These are phyloP conservation scores for Rhinogobius similis DNA, from an alignment of 2,113 vertebrate species.

Conservation along the genomic window DNA sequence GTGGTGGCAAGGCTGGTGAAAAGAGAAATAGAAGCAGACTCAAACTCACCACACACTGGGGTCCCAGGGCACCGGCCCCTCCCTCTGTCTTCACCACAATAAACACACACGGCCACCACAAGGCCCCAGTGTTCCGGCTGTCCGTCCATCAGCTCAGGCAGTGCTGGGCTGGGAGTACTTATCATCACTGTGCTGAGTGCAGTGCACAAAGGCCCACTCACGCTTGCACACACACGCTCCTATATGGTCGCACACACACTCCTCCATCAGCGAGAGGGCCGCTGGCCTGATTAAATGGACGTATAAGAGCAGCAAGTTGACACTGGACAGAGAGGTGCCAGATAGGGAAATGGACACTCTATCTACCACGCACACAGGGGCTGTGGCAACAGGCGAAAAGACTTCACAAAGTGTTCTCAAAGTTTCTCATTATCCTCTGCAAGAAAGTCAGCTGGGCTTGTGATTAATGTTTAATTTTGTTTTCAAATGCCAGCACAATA, in stretches of 20 bases:
- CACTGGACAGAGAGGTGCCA: conserved; percentile 18
- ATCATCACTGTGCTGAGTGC: conserved; percentile 76
- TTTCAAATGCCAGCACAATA: not conserved
- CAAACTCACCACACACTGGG: conserved; percentile 12
- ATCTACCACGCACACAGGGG: conserved; percentile 22
- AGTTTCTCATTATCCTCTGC: not conserved
- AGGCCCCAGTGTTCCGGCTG: conserved; percentile 76
- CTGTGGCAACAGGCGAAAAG: not conserved
- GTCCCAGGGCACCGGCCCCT: conserved; percentile 34
- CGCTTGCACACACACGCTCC: conserved; percentile 35
- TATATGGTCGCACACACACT: not conserved
- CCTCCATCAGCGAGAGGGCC: conserved; percentile 20
- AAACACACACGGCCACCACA: conserved; percentile 61
- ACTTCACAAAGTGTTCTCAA: not conserved
- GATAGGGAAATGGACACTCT: conserved; percentile 38
- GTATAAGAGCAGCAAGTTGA: conserved; percentile 49
- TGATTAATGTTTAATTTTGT: conserved; percentile 6
- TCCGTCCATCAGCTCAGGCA: conserved; percentile 72
- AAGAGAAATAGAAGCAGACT: conserved; percentile 27
- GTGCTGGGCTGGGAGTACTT: conserved; percentile 75
- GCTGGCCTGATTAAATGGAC: conserved; percentile 58
- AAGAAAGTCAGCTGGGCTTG: not conserved
- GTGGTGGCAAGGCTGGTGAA: conserved; percentile 53
- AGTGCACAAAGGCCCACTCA: conserved; percentile 69
- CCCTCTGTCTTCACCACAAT: conserved; percentile 46